Base-by-base conservation (phyloP, 2,888 invertebrate species). In the Rhabditoides inermis region DNA sequence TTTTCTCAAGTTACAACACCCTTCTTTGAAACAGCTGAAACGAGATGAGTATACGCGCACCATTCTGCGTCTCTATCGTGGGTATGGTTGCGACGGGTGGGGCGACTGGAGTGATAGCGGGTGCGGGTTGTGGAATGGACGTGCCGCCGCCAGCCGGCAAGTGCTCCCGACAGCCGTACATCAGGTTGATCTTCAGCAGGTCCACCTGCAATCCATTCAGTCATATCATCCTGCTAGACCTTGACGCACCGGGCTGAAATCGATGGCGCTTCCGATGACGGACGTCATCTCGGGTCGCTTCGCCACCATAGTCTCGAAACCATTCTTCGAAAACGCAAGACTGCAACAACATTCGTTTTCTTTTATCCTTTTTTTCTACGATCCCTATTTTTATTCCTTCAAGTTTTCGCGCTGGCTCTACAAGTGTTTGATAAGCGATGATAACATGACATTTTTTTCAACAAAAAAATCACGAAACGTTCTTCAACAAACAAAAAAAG, bases 241-340 rank as follows among this genome's bases (percentile, higher is more conserved):
- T 44, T 41, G 30, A 50, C 52, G 20, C 18, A 68, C 65, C 48
- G 68, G 72, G 55, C 69, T 69, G 46, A 76, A 76, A 52, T 76
- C 73, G 15, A 69, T 67, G 2, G 72, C 74, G 0, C 66, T 62
- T 15, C 76, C 76, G 44, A 76, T 76, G 5, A 76, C 65, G 5
- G 65, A 44, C 2, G 76, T 76, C 72, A 74, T 73, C 50, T 61
- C 67, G 1, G 69, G 62, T 26, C 61, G 51, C 51, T 65, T 71
- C 18, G 73, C 70, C 7, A 74, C 56, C 67, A 67, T 68, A 6
- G 71, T 71, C 45, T 68, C 66, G 49, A 58, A 61, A n/a, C 70
- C 70, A 50, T 70, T 71, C 47, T 69, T 68, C 15, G 65, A 68
- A 60, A 76, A 76, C 10, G 76, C 69, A 48, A 70, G 41, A 6